Evolutionary conservation across 2,797 vertebrate genomes (phyloP).

Genomic region (Pelodytes ibericus): DNA sequence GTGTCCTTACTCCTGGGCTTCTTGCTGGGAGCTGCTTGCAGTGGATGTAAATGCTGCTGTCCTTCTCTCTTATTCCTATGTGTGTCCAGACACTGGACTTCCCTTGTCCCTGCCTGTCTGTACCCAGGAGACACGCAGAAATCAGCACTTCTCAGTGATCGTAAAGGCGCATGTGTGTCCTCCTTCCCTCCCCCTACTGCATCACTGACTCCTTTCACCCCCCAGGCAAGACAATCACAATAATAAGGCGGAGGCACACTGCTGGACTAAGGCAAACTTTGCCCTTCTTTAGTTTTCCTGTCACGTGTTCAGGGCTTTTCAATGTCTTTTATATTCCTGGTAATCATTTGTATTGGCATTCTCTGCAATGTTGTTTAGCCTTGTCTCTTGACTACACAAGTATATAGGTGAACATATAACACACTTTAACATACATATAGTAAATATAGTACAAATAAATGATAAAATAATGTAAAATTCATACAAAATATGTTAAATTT

Average conservation of each 20-base stretch:
- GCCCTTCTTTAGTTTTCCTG: slow-evolving; percentile 5
- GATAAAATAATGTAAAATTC: no score
- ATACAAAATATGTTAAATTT: no score
- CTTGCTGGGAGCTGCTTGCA: background rate
- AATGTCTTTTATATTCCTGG: background rate
- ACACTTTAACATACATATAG: no score
- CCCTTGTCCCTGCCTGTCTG: slow-evolving; percentile 22
- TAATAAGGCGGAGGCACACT: slow-evolving; percentile 14
- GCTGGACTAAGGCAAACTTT: slow-evolving; percentile 7
- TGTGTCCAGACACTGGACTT: background rate
- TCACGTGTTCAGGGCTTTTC: slow-evolving; percentile 5
- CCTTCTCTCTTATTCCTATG: background rate
- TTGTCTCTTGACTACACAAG: no score
- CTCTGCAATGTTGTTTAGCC: no score
- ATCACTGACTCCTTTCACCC: slow-evolving; percentile 25
- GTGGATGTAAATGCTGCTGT: background rate
- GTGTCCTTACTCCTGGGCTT: background rate
- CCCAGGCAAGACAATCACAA: slow-evolving; percentile 39
- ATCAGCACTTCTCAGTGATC: background rate
- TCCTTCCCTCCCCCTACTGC: slow-evolving; percentile 12
- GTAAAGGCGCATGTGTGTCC: slow-evolving; percentile 38
- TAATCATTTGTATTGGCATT: no score
- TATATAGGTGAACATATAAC: no score
- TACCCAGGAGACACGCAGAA: slow-evolving; percentile 19
- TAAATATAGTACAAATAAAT: no score